Percentiles rank a stretch among this genome's conserved stretches.
Evolutionary conservation across 2,113 vertebrate species (phyloP).

Genomic region (Bujurquina vittata): DNA sequence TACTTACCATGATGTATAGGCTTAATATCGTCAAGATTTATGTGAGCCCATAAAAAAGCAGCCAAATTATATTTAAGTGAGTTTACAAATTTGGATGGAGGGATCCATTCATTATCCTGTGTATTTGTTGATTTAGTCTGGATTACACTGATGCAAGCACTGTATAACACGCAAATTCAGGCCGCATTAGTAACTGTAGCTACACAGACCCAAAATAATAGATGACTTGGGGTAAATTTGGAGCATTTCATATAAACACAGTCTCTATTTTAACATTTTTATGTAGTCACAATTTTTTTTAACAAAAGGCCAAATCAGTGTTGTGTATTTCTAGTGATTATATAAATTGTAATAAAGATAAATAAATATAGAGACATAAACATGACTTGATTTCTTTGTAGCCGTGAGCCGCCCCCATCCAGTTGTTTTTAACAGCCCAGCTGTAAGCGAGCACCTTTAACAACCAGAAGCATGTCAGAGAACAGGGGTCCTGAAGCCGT

Average conservation of each 20-base stretch:
- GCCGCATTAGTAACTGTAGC: neutral
- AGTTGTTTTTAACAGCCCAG: slow-evolving; percentile 34
- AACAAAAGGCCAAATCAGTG: neutral
- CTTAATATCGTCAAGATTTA: neutral
- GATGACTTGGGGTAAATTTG: neutral
- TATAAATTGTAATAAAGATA: neutral
- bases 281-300: neutral
- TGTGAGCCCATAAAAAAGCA: neutral
- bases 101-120: neutral
- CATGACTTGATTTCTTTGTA: neutral
- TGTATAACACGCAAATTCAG: neutral
- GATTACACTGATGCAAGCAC: neutral
- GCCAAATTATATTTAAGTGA: neutral
- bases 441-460: slow-evolving; percentile 26
- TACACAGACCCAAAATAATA: neutral
- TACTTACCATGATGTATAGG: neutral
- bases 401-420: slow-evolving; percentile 15
- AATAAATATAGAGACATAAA: neutral
- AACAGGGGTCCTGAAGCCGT: neutral
- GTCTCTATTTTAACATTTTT: neutral
- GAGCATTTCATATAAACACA: neutral
- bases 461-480: slow-evolving; percentile 44
- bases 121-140: neutral
- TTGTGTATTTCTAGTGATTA: neutral
- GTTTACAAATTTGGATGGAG: neutral